Evolutionary conservation across 2,888 invertebrate genomes (phyloP).

Genomic region (Brassicogethes aeneus): DNA sequence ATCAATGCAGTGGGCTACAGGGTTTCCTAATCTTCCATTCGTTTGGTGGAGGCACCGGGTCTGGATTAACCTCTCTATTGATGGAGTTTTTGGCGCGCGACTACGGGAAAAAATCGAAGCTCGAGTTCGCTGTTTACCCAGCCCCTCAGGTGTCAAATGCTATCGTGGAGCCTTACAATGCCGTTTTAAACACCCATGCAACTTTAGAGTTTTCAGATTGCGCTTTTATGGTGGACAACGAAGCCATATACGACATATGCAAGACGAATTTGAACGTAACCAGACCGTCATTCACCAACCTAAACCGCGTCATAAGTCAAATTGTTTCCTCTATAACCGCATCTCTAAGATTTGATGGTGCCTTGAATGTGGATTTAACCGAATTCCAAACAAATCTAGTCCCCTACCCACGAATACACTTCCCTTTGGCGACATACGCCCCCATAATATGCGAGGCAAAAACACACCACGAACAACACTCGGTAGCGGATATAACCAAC

Average conservation of each 20-base stretch:
- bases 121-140: neutral
- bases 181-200: neutral
- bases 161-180: neutral
- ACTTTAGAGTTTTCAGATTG: neutral
- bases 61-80: neutral
- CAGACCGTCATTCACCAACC: neutral
- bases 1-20: neutral
- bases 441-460: neutral
- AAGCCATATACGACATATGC: conserved; percentile 70
- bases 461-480: neutral
- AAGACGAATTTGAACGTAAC: neutral
- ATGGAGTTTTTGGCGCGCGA: neutral
- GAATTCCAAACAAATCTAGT: neutral
- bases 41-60: neutral
- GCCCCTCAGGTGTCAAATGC: neutral
- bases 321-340: neutral
- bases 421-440: conserved; percentile 34
- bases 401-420: conserved; percentile 44
- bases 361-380: neutral
- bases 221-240: conserved; percentile 73
- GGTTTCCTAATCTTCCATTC: neutral
- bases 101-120: neutral
- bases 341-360: neutral
- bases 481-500: neutral
- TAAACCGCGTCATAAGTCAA: neutral